Percentiles rank a stretch among this genome's conserved stretches.
Conservation (phyloP, 1,140 invertebrate species). For the Dendroctonus ponderosae region DNA sequence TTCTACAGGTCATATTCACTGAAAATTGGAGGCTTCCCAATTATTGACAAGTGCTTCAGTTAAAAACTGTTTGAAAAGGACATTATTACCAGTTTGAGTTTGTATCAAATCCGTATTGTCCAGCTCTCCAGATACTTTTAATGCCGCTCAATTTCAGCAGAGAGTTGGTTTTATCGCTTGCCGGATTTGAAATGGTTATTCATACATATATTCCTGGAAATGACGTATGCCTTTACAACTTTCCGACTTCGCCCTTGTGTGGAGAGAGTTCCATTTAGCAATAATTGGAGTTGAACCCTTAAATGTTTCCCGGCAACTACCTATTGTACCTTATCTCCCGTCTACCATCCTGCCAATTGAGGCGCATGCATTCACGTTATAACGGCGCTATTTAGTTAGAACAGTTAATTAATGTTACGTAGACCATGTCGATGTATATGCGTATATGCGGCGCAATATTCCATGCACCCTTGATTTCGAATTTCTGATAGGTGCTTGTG, state of each 20-base stretch:
- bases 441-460: constrained; percentile 32
- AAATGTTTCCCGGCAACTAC: constrained; percentile 32
- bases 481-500: constrained; percentile 32
- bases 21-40: too few species aligned
- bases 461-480: constrained; percentile 32
- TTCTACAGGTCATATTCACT: too few species aligned
- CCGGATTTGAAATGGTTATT: too few species aligned
- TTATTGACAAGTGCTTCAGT: too few species aligned
- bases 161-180: too few species aligned
- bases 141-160: too few species aligned
- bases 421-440: constrained; percentile 31
- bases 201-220: constrained; percentile 9
- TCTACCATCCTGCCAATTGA: constrained; percentile 36
- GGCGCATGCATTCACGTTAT: constrained; percentile 32
- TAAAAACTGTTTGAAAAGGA: too few species aligned
- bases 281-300: constrained; percentile 35
- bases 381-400: constrained; percentile 36
- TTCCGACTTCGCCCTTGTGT: constrained; percentile 17
- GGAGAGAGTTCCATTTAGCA: constrained; percentile 27
- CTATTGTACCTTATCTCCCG: constrained; percentile 35
- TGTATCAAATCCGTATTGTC: too few species aligned
- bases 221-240: constrained; percentile 31
- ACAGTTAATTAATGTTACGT: constrained; percentile 38
- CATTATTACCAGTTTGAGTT: too few species aligned
- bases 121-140: too few species aligned